These are phyloP conservation scores for Dexiosoma caninum DNA, from an alignment of 2,888 invertebrate genomes.

Conservation along the genomic window DNA sequence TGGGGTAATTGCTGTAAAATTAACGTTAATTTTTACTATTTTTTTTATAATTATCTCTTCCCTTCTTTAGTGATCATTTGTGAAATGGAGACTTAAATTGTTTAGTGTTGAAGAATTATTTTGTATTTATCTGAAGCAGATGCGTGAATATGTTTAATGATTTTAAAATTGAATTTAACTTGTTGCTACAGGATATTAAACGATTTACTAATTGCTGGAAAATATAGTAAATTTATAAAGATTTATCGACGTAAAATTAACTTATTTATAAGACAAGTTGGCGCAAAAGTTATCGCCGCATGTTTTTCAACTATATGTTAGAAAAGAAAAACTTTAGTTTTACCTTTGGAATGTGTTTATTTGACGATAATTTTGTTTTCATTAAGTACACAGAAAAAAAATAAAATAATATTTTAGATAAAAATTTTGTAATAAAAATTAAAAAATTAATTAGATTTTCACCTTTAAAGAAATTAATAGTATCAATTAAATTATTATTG, in stretches of 20 bases:
- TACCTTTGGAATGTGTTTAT: no score
- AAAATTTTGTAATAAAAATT: no score
- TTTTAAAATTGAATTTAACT: constrained; percentile 40
- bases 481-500: no score
- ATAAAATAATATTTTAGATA: no score
- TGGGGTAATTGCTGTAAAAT: constrained; percentile 48
- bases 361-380: no score
- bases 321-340: no score
- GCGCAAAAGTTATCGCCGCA: no score
- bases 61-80: constrained; percentile 8
- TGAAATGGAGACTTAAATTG: constrained; percentile 22
- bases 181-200: constrained; percentile 50
- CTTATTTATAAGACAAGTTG: no score
- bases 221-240: constrained; percentile 39
- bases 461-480: no score
- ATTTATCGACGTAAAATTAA: constrained; percentile 30
- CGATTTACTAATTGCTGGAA: constrained; percentile 15
- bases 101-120: constrained; percentile 15
- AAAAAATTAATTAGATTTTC: no score
- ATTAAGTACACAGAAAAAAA: no score
- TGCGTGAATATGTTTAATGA: constrained; percentile 35
- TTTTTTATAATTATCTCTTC: not conserved
- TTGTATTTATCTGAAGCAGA: constrained; percentile 38
- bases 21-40: constrained; percentile 31
- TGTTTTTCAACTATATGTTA: no score